A percentile compares a stretch with the other conserved stretches of the same genome.
Evolutionary conservation across 2,113 vertebrate genomes (phyloP).

Genomic region (Corythaixoides concolor): DNA sequence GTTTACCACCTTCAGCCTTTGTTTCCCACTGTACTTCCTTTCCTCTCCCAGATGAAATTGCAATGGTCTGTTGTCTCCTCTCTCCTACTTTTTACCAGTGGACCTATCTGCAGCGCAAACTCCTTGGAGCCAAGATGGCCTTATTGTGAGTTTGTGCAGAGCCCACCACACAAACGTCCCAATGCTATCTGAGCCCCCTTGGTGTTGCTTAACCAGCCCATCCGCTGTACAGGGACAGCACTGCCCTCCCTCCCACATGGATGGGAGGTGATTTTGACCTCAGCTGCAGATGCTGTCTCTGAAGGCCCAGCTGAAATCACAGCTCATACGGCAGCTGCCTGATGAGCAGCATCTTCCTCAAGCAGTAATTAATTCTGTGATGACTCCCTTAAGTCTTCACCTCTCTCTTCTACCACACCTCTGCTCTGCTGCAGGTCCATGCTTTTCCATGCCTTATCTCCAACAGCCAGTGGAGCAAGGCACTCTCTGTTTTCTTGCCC

Average conservation of each 20-base stretch:
- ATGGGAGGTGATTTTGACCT: neutral
- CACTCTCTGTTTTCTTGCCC: neutral
- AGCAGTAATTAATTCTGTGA: neutral
- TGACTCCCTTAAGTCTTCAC: neutral
- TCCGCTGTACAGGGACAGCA: neutral
- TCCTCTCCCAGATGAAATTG: neutral
- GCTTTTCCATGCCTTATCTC: neutral
- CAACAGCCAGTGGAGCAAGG: neutral
- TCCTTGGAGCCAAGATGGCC: neutral
- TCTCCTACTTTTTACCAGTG: neutral
- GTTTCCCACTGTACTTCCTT: neutral
- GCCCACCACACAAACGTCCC: fast-evolving
- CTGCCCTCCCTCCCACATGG: neutral
- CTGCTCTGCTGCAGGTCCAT: neutral
- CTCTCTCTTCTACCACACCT: neutral
- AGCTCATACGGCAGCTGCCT: neutral
- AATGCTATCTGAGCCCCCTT: neutral
- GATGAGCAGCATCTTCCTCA: neutral
- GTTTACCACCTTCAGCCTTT: neutral
- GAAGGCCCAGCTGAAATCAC: neutral
- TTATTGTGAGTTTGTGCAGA: neutral
- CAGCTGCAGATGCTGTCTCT: neutral
- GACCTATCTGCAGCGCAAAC: neutral
- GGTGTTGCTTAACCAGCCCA: neutral
- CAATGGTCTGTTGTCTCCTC: neutral